A percentile compares a stretch with the other conserved stretches of the same genome.
Evolutionary conservation across 2,797 vertebrate species (phyloP).

Genomic region (Pyrrhura leucotis): DNA sequence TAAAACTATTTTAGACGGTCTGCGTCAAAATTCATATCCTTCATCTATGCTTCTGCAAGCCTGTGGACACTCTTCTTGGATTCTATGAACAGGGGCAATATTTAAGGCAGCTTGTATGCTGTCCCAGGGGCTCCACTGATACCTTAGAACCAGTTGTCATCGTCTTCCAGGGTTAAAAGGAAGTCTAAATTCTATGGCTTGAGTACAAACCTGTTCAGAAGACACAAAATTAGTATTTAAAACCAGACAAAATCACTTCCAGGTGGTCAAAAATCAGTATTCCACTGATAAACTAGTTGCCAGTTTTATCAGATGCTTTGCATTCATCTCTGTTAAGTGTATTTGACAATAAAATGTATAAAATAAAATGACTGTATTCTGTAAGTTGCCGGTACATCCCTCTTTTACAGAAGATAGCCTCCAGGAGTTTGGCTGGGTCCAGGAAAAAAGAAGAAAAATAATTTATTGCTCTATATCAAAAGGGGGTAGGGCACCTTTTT

Average conservation of each 20-base stretch:
- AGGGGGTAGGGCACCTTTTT: background rate
- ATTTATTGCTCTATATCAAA: background rate
- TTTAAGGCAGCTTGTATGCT: background rate
- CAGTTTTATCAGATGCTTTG: background rate
- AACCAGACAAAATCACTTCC: background rate
- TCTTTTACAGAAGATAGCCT: constrained; percentile 14
- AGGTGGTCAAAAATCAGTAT: background rate
- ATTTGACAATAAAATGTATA: background rate
- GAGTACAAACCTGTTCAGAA: background rate
- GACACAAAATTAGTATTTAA: background rate
- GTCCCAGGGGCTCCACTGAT: background rate
- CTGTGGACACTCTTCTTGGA: background rate
- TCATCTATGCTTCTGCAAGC: background rate
- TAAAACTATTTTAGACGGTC: background rate
- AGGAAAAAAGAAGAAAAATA: background rate
- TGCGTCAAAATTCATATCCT: background rate
- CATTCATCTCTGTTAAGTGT: background rate
- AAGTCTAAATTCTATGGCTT: background rate
- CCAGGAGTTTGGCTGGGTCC: constrained; percentile 9
- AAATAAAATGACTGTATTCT: background rate
- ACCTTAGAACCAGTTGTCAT: background rate
- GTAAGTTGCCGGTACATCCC: background rate
- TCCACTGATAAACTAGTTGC: background rate
- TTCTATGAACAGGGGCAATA: background rate
- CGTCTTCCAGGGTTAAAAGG: background rate